A percentile compares a stretch with the other conserved stretches of the same genome.
These are phyloP conservation scores for Percopsis transmontana DNA, from an alignment of 2,113 vertebrate species.

Conservation along the genomic window DNA sequence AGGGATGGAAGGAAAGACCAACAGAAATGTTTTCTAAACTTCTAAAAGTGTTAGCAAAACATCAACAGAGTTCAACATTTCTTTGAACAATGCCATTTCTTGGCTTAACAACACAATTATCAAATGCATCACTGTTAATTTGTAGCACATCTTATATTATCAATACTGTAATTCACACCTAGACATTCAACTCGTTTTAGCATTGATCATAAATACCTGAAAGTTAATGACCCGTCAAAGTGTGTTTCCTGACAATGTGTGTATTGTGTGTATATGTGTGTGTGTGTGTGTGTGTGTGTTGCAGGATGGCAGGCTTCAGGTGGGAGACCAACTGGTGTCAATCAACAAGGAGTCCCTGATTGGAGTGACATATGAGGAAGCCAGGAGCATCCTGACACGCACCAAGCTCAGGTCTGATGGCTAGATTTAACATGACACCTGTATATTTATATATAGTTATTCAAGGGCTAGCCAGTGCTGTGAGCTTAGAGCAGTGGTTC, in stretches of 20 bases:
- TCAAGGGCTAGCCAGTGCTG: too few relatives aligned
- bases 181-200: not conserved
- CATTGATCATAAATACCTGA: too few relatives aligned
- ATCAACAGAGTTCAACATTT: too few relatives aligned
- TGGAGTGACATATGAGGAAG: conserved; percentile 91
- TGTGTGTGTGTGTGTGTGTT: conserved; percentile 7
- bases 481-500: too few relatives aligned
- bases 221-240: too few relatives aligned
- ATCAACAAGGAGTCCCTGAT: conserved; percentile 94
- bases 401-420: conserved; percentile 83
- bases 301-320: conserved; percentile 90
- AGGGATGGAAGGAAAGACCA: too few relatives aligned
- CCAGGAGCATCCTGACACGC: conserved; percentile 83
- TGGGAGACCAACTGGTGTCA: conserved; percentile 93
- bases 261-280: not conserved
- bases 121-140: not conserved
- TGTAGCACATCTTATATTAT: not conserved
- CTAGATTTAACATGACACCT: not conserved
- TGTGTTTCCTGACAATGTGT: not conserved
- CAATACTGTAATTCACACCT: not conserved
- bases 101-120: too few relatives aligned
- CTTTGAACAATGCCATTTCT: too few relatives aligned
- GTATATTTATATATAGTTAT: not conserved
- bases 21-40: too few relatives aligned
- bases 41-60: too few relatives aligned